Evolutionary conservation across 2,888 invertebrate species (phyloP).

Genomic region (Tromatobia lineatoria): DNA sequence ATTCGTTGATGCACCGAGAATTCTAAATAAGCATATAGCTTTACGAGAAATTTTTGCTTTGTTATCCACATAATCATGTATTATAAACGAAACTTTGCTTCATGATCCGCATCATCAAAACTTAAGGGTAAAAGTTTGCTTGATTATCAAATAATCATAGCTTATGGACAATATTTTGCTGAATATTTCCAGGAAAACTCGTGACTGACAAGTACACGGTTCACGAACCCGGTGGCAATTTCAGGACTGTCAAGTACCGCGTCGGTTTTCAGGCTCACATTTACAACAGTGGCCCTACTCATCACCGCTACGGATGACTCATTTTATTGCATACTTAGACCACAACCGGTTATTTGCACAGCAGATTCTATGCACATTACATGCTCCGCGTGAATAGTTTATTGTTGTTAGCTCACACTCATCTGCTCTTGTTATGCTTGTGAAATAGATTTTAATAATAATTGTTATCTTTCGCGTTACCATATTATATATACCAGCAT

Average conservation of each 20-base stretch:
- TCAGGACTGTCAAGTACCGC: slow-evolving; percentile 72
- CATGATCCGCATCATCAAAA: background rate
- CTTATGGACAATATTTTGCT: background rate
- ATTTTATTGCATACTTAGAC: slow-evolving; percentile 22
- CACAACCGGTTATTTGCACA: background rate
- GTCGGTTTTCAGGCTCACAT: slow-evolving; percentile 68
- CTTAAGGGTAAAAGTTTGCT: background rate
- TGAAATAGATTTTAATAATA: slow-evolving; percentile 17
- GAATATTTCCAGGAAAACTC: slow-evolving; percentile 54
- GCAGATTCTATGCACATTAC: background rate
- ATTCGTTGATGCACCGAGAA: background rate
- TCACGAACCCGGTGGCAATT: slow-evolving; percentile 71
- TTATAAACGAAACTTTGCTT: background rate
- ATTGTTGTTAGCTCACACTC: slow-evolving; percentile 1
- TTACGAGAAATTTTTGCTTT: no score
- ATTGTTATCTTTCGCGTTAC: background rate
- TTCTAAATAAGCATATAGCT: no score
- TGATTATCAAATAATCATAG: no score
- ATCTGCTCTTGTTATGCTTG: background rate
- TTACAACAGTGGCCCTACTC: slow-evolving; percentile 67
- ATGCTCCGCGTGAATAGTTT: slow-evolving; percentile 5
- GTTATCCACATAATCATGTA: background rate
- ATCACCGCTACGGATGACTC: slow-evolving; percentile 56
- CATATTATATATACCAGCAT: background rate
- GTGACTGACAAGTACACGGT: slow-evolving; percentile 70